phyloP scores from a whole-genome alignment of 1,140 invertebrate species.

The Heliconius hewitsoni region DNA sequence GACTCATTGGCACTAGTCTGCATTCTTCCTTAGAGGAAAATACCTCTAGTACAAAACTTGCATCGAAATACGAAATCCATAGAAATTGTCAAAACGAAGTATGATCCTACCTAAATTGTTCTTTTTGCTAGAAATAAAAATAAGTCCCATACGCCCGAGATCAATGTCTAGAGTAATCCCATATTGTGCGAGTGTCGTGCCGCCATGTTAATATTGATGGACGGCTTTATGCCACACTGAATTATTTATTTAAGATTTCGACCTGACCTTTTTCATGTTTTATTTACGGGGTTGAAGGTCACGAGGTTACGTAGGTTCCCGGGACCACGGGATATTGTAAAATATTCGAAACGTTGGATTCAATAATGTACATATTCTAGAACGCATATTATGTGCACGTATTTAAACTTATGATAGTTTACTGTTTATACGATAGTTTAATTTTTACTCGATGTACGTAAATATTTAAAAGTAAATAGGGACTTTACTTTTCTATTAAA shows the following conservation, averaged over 20 bases:
- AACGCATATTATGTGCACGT: too few relatives aligned
- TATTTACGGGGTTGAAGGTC: slow-evolving; percentile 17
- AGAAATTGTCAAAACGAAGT: background rate
- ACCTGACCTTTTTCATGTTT: slow-evolving; percentile 21
- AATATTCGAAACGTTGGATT: background rate
- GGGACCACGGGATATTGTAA: background rate
- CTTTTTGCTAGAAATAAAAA: background rate
- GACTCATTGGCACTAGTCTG: too few relatives aligned
- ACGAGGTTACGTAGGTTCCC: background rate
- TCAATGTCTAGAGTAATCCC: slow-evolving; percentile 51
- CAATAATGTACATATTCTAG: background rate
- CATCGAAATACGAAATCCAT: background rate
- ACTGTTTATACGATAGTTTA: too few relatives aligned
- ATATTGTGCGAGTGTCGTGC: slow-evolving; percentile 37
- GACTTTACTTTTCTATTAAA: too few relatives aligned
- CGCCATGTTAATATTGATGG: slow-evolving; percentile 47
- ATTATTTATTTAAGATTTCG: slow-evolving; percentile 32
- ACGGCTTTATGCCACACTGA: slow-evolving; percentile 34
- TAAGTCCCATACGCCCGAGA: slow-evolving; percentile 20
- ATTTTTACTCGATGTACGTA: too few relatives aligned
- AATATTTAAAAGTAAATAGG: too few relatives aligned
- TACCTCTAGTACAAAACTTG: background rate
- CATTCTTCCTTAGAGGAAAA: too few relatives aligned
- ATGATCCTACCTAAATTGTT: background rate
- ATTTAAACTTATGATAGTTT: too few relatives aligned